Evolutionary conservation across 1,140 invertebrate genomes (phyloP).

Genomic region (Gryon sp.): DNA sequence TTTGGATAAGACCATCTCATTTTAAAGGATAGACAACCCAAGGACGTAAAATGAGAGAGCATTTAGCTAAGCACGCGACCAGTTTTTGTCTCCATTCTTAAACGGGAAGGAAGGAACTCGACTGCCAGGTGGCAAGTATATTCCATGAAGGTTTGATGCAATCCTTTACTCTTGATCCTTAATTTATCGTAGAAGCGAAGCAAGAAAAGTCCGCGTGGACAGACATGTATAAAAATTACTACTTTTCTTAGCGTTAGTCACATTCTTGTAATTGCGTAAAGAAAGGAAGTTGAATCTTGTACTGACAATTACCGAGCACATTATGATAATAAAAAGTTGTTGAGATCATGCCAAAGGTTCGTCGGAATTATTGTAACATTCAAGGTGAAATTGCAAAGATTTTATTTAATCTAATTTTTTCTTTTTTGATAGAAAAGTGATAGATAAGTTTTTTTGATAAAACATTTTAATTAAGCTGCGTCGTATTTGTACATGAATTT

Average conservation of each 20-base stretch:
- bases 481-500: no score
- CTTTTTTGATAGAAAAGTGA: no score
- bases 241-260: constrained; percentile 26
- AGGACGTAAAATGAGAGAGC: constrained; percentile 68
- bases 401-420: no score
- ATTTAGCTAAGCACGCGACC: constrained; percentile 78
- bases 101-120: constrained; percentile 67
- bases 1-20: constrained; percentile 26
- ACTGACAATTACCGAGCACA: constrained; percentile 2
- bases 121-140: constrained; percentile 74
- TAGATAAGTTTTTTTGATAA: no score
- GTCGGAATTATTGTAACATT: not conserved
- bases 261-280: constrained; percentile 19
- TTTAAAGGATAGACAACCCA: constrained; percentile 65
- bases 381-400: constrained; percentile 4
- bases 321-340: constrained; percentile 17
- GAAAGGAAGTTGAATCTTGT: constrained; percentile 12
- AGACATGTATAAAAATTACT: constrained; percentile 30
- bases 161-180: constrained; percentile 53
- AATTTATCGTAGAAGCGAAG: constrained; percentile 13
- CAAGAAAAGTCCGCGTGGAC: constrained; percentile 12
- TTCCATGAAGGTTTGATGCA: constrained; percentile 46
- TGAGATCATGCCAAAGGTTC: not conserved
- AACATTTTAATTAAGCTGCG: no score
- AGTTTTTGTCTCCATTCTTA: constrained; percentile 74